phyloP scores from a whole-genome alignment of 1,140 invertebrate species.

The Drosophila parabipectinata region DNA sequence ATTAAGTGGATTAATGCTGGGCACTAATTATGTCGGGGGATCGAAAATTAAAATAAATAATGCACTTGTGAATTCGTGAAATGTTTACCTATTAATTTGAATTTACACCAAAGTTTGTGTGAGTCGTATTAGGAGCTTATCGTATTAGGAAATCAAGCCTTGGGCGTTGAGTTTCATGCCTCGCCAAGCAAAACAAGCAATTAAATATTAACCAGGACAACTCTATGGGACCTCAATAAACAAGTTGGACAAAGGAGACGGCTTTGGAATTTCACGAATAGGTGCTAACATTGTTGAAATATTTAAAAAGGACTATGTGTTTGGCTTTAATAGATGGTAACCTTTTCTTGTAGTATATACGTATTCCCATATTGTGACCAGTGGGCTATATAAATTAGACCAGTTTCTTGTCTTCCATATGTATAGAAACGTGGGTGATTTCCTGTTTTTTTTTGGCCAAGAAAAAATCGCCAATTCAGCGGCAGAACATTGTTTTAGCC shows the following conservation, averaged over 20 bases:
- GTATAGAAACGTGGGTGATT: constrained; percentile 12
- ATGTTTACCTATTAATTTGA: constrained; percentile 27
- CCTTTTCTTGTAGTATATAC: constrained; percentile 1
- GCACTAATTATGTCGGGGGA: constrained; percentile 16
- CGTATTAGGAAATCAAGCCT: not conserved
- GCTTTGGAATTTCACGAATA: constrained; percentile 14
- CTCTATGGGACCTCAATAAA: constrained; percentile 57
- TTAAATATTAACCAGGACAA: constrained; percentile 72
- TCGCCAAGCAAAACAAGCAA: constrained; percentile 35
- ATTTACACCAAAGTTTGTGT: constrained; percentile 6
- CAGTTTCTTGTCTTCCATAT: constrained; percentile 48
- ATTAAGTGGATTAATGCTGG: constrained; percentile 37
- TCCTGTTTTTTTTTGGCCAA: not conserved
- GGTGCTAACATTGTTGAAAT: constrained; percentile 71
- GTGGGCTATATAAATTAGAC: constrained; percentile 58
- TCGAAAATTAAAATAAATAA: constrained; percentile 30
- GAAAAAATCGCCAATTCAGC: constrained; percentile 71
- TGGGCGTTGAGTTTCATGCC: not conserved
- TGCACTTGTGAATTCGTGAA: constrained; percentile 23
- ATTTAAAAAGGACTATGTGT: constrained; percentile 46
- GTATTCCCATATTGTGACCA: constrained; percentile 24
- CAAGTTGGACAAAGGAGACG: constrained; percentile 26
- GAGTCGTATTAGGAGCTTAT: not conserved
- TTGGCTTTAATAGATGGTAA: constrained; percentile 19
- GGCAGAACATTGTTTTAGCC: constrained; percentile 57